Conservation (phyloP, 2,113 vertebrate species). For the Peromyscus leucopus region DNA sequence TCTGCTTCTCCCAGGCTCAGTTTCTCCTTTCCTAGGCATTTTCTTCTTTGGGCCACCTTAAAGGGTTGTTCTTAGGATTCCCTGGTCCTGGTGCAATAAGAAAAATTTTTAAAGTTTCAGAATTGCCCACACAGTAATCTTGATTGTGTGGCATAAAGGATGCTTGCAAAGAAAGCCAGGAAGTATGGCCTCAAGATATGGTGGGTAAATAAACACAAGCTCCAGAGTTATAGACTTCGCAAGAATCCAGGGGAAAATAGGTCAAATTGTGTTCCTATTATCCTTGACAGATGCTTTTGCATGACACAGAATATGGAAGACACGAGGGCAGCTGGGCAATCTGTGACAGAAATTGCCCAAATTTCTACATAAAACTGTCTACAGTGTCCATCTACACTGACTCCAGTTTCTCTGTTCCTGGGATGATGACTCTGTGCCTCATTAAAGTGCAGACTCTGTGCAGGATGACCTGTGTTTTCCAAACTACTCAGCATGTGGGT, state of each 20-base stretch:
- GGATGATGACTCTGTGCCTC: background rate
- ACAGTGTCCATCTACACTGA: background rate
- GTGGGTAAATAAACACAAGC: conserved; percentile 39
- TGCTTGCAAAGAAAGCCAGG: background rate
- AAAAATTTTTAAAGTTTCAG: background rate
- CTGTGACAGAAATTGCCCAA: conserved; percentile 9
- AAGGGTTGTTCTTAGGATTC: background rate
- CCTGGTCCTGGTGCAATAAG: background rate
- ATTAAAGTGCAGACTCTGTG: background rate
- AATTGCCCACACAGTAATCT: conserved; percentile 44
- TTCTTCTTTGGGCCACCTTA: background rate
- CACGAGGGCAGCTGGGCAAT: conserved; percentile 52
- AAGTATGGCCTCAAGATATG: background rate
- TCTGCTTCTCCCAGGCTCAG: background rate
- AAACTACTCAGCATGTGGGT: conserved; percentile 14
- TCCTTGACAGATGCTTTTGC: conserved; percentile 80
- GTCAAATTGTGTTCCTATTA: conserved; percentile 75
- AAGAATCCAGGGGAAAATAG: conserved; percentile 75
- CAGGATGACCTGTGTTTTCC: background rate
- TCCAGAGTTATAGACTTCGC: conserved; percentile 60
- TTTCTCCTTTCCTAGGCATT: background rate
- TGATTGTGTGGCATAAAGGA: background rate
- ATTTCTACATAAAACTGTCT: conserved; percentile 43
- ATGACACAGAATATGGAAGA: conserved; percentile 62
- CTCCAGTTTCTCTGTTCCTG: background rate